These are phyloP conservation scores for Macrobrachium rosenbergii DNA, from an alignment of 1,140 invertebrate species.

Conservation along the genomic window DNA sequence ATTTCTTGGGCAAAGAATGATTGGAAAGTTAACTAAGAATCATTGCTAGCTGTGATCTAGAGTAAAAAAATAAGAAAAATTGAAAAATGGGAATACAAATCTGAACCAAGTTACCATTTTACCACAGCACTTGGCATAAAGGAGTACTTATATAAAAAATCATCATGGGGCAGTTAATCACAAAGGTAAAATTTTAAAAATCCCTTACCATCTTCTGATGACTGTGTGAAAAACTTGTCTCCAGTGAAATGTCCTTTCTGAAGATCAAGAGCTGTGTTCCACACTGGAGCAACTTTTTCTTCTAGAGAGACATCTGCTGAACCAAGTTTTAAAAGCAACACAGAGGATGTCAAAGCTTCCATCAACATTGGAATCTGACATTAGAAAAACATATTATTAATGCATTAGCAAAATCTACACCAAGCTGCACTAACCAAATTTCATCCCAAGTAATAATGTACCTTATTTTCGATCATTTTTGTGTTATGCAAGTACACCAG, in stretches of 20 bases:
- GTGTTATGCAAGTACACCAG: too few species aligned
- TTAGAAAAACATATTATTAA: background rate
- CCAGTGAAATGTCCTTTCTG: slow-evolving; percentile 86
- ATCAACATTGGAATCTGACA: slow-evolving; percentile 76
- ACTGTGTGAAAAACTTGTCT: slow-evolving; percentile 83
- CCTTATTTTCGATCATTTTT: too few species aligned
- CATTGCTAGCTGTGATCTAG: too few species aligned
- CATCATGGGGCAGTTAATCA: too few species aligned
- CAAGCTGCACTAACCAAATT: background rate
- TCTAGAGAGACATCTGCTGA: slow-evolving; percentile 74
- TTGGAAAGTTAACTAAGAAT: too few species aligned
- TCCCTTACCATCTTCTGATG: slow-evolving; percentile 77
- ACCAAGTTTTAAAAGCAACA: slow-evolving; percentile 80
- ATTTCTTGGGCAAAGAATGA: too few species aligned
- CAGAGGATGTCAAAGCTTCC: slow-evolving; percentile 84
- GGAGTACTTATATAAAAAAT: too few species aligned
- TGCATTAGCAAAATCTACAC: slow-evolving; percentile 1
- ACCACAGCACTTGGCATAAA: too few species aligned
- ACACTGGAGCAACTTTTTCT: slow-evolving; percentile 75
- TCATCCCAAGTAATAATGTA: too few species aligned
- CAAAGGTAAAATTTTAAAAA: background rate
- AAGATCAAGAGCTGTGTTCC: slow-evolving; percentile 79
- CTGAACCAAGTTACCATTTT: too few species aligned
- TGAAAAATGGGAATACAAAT: too few species aligned
- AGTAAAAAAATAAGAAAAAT: too few species aligned